phyloP scores from a whole-genome alignment of 2,113 vertebrate species.

The Psephotus haematonotus region DNA sequence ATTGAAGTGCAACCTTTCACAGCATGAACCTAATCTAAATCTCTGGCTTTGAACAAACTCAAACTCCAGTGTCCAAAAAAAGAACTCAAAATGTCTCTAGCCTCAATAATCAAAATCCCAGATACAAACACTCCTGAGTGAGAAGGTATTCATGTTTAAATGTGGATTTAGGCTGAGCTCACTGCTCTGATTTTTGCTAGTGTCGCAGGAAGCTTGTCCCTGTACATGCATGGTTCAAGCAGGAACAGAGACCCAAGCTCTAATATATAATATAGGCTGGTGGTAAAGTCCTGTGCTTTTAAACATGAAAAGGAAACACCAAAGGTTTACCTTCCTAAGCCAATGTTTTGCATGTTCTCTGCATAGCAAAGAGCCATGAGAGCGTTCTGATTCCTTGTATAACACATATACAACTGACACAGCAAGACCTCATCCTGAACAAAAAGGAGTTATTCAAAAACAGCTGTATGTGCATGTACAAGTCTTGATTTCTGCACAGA shows the following conservation, averaged over 20 bases:
- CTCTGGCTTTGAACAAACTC: neutral
- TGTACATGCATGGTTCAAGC: slow-evolving; percentile 14
- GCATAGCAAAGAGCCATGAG: neutral
- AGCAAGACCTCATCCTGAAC: neutral
- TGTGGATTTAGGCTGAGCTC: neutral
- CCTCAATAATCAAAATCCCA: neutral
- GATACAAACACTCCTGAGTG: neutral
- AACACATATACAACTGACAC: neutral
- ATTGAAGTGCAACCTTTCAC: neutral
- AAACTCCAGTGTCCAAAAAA: neutral
- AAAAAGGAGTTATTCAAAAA: neutral
- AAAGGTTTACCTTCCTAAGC: neutral
- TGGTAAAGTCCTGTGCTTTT: slow-evolving; percentile 12
- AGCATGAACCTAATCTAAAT: neutral
- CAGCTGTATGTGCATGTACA: neutral
- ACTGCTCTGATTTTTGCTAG: neutral
- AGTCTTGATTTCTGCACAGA: neutral
- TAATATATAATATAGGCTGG: neutral
- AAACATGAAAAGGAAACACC: slow-evolving; percentile 28
- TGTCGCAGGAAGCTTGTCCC: neutral
- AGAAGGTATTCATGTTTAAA: neutral
- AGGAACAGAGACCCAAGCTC: neutral
- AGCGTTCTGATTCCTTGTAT: neutral
- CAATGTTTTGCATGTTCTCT: neutral
- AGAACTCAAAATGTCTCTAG: neutral